Conservation (phyloP, 2,888 invertebrate species). For the Lomographa bimaculata region DNA sequence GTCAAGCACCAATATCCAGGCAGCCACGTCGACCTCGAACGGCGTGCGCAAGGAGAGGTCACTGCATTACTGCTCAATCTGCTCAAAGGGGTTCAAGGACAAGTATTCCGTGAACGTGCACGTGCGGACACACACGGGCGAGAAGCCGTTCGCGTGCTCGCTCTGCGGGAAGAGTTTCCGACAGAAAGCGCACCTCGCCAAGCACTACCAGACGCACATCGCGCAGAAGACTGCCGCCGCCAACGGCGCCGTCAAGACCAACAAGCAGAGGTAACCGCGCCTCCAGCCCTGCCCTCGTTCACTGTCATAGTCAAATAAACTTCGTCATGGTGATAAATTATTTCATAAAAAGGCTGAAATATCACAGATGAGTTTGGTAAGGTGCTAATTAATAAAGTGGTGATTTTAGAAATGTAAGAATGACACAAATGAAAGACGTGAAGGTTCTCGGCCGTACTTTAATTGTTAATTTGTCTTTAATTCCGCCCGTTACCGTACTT, state of each 20-base stretch:
- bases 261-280: conserved; percentile 76
- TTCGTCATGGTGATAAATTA: conserved; percentile 69
- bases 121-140: conserved; percentile 98
- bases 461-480: conserved; percentile 80
- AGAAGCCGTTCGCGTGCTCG: conserved; percentile 98
- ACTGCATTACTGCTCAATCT: conserved; percentile 96
- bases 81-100: conserved; percentile 96
- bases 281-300: conserved; percentile 35
- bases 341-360: conserved; percentile 77
- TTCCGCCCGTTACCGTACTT: conserved; percentile 81
- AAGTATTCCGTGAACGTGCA: conserved; percentile 99
- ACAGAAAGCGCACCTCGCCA: conserved; percentile 95
- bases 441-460: conserved; percentile 64
- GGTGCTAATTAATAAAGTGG: conserved; percentile 75
- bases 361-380: conserved; percentile 79
- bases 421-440: conserved; percentile 56
- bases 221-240: conserved; percentile 91
- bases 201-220: conserved; percentile 96
- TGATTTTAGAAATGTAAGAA: conserved; percentile 68
- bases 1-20: conserved; percentile 67
- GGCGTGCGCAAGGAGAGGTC: conserved; percentile 93
- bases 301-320: conserved; percentile 72
- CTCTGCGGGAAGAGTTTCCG: conserved; percentile 97
- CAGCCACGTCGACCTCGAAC: conserved; percentile 86
- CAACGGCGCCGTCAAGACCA: conserved; percentile 84